A percentile compares a stretch with the other conserved stretches of the same genome.
These are phyloP conservation scores for Torymus aiolomorphi DNA, from an alignment of 2,888 invertebrate genomes.

Conservation along the genomic window DNA sequence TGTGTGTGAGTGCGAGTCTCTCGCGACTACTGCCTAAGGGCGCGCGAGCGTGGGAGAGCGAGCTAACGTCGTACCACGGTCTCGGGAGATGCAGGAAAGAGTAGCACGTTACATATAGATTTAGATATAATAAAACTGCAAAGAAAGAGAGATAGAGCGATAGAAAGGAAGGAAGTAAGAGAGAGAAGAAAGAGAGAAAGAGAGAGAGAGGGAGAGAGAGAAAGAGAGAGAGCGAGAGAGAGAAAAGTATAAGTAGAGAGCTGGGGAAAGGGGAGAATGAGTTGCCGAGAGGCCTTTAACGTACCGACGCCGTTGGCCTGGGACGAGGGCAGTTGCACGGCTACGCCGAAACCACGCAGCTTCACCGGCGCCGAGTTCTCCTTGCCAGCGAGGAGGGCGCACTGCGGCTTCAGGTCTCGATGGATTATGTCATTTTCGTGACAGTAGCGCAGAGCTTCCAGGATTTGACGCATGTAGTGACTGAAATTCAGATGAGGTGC, in stretches of 20 bases:
- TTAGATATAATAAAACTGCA: constrained; percentile 10
- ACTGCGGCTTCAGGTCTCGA: constrained; percentile 97
- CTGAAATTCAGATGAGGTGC: constrained; percentile 77
- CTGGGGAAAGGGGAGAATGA: background rate
- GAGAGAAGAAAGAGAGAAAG: constrained; percentile 39
- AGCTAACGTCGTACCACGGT: constrained; percentile 65
- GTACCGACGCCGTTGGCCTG: constrained; percentile 82
- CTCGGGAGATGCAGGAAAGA: constrained; percentile 61
- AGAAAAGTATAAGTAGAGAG: constrained; percentile 1
- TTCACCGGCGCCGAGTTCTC: constrained; percentile 99
- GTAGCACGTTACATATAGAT: constrained; percentile 57
- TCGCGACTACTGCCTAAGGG: constrained; percentile 12
- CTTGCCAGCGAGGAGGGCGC: constrained; percentile 94
- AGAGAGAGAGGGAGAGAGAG: constrained; percentile 30
- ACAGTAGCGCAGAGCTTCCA: constrained; percentile 97
- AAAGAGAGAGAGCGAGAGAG: too few species aligned
- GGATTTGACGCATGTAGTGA: constrained; percentile 98
- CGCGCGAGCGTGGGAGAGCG: constrained; percentile 8
- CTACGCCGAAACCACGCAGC: constrained; percentile 97
- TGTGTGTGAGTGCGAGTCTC: constrained; percentile 1
- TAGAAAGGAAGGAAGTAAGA: background rate
- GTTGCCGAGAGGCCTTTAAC: constrained; percentile 59
- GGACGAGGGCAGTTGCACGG: constrained; percentile 91
- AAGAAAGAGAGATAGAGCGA: constrained; percentile 9
- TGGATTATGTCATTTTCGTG: constrained; percentile 99